These are phyloP conservation scores for Netelia fuscicornis DNA, from an alignment of 2,888 invertebrate genomes.

Conservation along the genomic window DNA sequence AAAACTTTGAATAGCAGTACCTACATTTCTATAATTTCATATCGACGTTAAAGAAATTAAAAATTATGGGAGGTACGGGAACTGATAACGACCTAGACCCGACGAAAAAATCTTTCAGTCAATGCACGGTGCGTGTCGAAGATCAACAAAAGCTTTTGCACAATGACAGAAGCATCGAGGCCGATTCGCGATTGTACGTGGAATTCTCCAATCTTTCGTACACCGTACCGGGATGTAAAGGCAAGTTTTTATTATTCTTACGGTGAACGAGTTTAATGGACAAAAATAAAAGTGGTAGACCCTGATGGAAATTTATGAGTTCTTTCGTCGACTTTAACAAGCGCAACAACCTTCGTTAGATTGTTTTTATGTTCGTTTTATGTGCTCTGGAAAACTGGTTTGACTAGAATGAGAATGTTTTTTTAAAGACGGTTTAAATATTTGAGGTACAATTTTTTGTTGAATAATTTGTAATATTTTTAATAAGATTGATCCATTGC, in stretches of 20 bases:
- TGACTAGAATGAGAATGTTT: no score
- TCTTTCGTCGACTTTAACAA: no score
- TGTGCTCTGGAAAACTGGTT: no score
- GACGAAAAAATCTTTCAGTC: slow-evolving; percentile 23
- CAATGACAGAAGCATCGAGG: slow-evolving; percentile 35
- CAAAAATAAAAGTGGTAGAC: no score
- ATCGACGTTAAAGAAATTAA: not conserved
- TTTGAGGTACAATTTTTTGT: no score
- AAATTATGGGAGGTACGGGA: slow-evolving; percentile 34
- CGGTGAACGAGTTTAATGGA: no score
- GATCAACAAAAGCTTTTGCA: slow-evolving; percentile 55
- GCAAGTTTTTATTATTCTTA: slow-evolving; percentile 49
- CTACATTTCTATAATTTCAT: not conserved
- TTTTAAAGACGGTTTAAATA: no score
- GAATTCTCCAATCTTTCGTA: slow-evolving; percentile 71
- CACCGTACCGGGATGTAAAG: slow-evolving; percentile 63
- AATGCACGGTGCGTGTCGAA: slow-evolving; percentile 41
- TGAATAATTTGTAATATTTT: no score
- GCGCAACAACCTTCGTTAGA: no score
- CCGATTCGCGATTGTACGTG: slow-evolving; percentile 59
- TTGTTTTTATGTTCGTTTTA: no score
- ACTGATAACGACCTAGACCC: slow-evolving; percentile 10
- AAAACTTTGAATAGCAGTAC: not conserved
- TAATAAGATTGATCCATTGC: slow-evolving; percentile 15
- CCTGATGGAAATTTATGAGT: no score